phyloP scores from a whole-genome alignment of 2,797 vertebrate genomes.

The Mus spretus region DNA sequence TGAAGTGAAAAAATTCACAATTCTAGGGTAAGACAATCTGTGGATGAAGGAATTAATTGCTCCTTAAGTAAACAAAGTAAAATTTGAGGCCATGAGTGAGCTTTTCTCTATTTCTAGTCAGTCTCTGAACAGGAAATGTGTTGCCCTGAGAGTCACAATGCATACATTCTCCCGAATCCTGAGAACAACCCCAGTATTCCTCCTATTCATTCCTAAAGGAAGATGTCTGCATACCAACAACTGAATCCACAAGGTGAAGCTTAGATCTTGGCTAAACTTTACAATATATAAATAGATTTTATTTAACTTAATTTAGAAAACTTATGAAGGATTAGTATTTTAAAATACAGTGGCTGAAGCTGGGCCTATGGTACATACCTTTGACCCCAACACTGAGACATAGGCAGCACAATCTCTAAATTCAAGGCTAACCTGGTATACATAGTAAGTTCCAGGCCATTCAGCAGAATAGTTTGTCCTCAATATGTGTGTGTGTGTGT shows the following conservation, averaged over 20 bases:
- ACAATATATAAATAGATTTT: neutral
- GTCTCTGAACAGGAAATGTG: neutral
- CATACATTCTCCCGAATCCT: conserved; percentile 21
- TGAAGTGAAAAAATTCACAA: conserved; percentile 66
- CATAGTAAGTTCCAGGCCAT: neutral
- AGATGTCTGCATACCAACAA: neutral
- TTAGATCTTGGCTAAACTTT: conserved; percentile 53
- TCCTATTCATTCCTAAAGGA: conserved; percentile 67
- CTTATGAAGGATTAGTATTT: conserved; percentile 58
- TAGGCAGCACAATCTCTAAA: neutral
- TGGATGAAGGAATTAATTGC: conserved; percentile 51
- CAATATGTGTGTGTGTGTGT: neutral
- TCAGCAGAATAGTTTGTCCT: neutral
- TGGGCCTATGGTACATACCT: no score
- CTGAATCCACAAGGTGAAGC: neutral
- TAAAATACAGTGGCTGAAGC: conserved; percentile 71
- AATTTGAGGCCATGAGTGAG: neutral
- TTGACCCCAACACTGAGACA: neutral
- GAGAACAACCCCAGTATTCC: neutral
- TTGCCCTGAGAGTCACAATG: neutral
- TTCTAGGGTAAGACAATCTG: conserved; percentile 66
- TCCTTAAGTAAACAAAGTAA: conserved; percentile 68
- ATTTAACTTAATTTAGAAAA: conserved; percentile 15
- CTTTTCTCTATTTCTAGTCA: neutral
- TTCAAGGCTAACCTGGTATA: neutral